Percentiles rank a stretch among this genome's conserved stretches.
phyloP scores from a whole-genome alignment of 2,113 vertebrate species.

The Hucho hucho region DNA sequence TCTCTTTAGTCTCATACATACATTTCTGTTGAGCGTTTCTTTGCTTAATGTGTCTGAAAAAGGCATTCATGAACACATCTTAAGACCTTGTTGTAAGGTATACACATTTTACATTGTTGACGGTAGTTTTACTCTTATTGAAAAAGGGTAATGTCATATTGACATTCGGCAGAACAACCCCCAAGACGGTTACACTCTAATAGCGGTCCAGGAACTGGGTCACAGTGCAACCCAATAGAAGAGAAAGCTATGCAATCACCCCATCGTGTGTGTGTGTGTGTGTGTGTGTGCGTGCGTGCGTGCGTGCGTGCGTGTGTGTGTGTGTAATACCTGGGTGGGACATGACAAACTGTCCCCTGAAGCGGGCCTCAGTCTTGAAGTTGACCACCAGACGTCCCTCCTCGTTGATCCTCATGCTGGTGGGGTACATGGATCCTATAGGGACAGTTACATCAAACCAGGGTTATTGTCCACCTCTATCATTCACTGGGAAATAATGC shows the following conservation, averaged over 20 bases:
- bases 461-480: background rate
- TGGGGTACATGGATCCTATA: constrained; percentile 76
- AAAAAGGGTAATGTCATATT: constrained; percentile 47
- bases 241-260: constrained; percentile 25
- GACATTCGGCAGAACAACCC: constrained; percentile 42
- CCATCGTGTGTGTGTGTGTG: no score
- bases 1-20: background rate
- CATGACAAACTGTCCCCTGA: constrained; percentile 77
- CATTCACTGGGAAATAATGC: background rate
- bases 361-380: constrained; percentile 74
- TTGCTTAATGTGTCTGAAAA: background rate
- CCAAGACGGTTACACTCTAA: constrained; percentile 53
- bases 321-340: constrained; percentile 72
- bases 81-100: background rate
- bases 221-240: constrained; percentile 50
- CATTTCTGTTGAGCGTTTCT: background rate
- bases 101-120: background rate
- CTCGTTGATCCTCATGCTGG: constrained; percentile 75
- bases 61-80: background rate
- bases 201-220: constrained; percentile 50
- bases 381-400: constrained; percentile 75
- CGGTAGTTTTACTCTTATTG: background rate
- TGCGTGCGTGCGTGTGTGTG: background rate
- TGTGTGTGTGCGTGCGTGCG: no score
- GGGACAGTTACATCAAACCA: background rate